These are phyloP conservation scores for Arenicola marina DNA, from an alignment of 2,888 invertebrate genomes.

Conservation along the genomic window DNA sequence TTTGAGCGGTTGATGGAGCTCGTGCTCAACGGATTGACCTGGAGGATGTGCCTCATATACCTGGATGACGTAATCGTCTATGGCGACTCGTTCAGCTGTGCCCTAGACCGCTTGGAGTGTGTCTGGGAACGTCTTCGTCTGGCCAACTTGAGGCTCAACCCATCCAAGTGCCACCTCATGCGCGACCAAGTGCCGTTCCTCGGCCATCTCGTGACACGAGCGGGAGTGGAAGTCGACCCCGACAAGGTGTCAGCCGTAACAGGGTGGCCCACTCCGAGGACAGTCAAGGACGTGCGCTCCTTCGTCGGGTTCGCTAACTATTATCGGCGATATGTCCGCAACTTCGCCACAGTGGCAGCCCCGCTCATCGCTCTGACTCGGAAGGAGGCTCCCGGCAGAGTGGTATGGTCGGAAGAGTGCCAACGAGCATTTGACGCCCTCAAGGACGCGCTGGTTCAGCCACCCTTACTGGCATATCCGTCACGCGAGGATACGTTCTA, in stretches of 20 bases:
- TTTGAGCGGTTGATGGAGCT: neutral
- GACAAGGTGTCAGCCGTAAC: neutral
- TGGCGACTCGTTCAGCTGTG: neutral
- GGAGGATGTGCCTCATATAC: neutral
- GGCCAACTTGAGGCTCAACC: neutral
- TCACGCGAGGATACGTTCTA: no score
- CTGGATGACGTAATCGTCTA: conserved; percentile 6
- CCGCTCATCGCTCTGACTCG: neutral
- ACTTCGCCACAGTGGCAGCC: neutral
- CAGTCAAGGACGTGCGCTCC: neutral
- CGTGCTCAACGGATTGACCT: neutral
- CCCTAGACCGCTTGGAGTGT: neutral
- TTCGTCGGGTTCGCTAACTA: conserved; percentile 7
- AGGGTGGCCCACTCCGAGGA: neutral
- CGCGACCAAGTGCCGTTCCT: neutral
- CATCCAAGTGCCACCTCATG: conserved; percentile 1
- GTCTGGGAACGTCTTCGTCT: neutral
- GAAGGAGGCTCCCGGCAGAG: conserved; percentile 1
- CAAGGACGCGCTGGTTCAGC: neutral
- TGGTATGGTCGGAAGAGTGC: neutral
- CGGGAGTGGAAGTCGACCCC: neutral
- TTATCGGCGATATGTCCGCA: conserved; percentile 6
- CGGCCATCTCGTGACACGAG: neutral
- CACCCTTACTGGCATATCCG: conserved; percentile 10
- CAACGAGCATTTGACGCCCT: conserved; percentile 1